Conservation (phyloP, 1,140 invertebrate genomes). For the Magallana angulata region DNA sequence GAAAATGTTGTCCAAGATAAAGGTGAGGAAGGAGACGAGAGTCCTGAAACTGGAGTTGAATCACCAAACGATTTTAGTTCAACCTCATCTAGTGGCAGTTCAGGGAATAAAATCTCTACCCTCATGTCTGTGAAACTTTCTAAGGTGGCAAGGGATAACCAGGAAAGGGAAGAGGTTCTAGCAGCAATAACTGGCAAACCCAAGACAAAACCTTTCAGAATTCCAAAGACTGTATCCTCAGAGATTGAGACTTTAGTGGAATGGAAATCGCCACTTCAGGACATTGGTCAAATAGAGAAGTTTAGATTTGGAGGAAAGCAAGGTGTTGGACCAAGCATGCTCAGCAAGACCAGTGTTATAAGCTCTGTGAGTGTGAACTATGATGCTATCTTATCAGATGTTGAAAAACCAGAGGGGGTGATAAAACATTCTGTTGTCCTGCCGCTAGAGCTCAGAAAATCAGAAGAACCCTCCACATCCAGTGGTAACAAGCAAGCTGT, state of each 20-base stretch:
- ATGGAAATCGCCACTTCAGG: not conserved
- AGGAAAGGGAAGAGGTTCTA: not conserved
- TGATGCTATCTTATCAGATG: not conserved
- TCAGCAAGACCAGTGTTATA: not conserved
- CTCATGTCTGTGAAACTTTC: not conserved
- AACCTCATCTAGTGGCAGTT: not conserved
- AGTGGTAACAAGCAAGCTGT: not conserved
- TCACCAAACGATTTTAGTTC: not conserved
- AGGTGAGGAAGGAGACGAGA: not conserved
- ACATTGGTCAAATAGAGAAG: conserved; percentile 7
- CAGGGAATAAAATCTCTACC: not conserved
- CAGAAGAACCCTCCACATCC: conserved; percentile 7
- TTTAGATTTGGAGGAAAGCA: conserved; percentile 1
- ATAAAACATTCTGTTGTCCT: not conserved
- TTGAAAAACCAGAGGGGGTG: not conserved
- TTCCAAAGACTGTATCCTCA: not conserved
- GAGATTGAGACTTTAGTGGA: not conserved
- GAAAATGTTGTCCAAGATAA: not conserved
- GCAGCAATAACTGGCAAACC: not conserved
- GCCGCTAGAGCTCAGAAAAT: not conserved
- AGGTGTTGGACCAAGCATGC: not conserved
- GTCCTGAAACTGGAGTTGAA: conserved; percentile 1
- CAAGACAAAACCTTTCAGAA: not conserved
- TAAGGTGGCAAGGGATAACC: not conserved
- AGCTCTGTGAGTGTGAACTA: not conserved